Conservation (phyloP, 1,140 invertebrate species). For the Drosophila paulistorum region DNA sequence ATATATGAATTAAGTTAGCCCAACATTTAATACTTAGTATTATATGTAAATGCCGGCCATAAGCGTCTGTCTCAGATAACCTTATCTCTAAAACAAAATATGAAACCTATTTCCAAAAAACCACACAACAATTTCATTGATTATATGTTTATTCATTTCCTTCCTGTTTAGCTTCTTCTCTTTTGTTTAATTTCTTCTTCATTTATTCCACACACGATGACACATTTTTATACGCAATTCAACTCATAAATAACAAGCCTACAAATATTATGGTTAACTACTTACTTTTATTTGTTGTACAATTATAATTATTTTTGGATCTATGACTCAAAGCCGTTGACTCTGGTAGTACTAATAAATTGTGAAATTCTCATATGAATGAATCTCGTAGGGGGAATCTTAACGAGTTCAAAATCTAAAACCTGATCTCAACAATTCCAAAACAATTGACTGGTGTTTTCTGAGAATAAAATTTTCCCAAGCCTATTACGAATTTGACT, state of each 20-base stretch:
- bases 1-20: too few relatives aligned
- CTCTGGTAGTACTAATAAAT: background rate
- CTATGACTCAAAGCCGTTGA: background rate
- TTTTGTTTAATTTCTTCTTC: slow-evolving; percentile 3
- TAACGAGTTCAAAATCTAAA: slow-evolving; percentile 23
- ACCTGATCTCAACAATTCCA: slow-evolving; percentile 27
- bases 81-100: too few relatives aligned
- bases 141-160: background rate
- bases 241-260: background rate
- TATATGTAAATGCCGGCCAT: too few relatives aligned
- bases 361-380: background rate
- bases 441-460: slow-evolving; percentile 24
- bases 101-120: too few relatives aligned
- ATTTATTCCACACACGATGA: background rate
- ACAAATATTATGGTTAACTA: background rate
- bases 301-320: slow-evolving; percentile 6
- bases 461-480: slow-evolving; percentile 48
- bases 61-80: too few relatives aligned
- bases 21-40: too few relatives aligned
- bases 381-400: slow-evolving; percentile 18
- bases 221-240: background rate
- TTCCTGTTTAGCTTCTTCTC: background rate
- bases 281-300: background rate
- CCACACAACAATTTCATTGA: background rate
- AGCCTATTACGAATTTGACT: background rate